phyloP scores from a whole-genome alignment of 1,140 invertebrate genomes.

The Myzus persicae region DNA sequence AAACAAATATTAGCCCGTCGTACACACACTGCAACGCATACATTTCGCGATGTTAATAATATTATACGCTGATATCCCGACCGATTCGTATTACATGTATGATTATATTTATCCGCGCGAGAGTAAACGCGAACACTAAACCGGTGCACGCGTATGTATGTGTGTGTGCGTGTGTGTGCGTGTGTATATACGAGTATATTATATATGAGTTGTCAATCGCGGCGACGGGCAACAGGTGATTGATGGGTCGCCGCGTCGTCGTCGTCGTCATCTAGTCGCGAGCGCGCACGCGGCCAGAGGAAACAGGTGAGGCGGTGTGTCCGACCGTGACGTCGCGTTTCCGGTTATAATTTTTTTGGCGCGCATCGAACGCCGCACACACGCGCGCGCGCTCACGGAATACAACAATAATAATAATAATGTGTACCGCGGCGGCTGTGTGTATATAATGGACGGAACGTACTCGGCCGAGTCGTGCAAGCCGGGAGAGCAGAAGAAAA shows the following conservation, averaged over 20 bases:
- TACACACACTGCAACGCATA: background rate
- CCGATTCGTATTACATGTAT: background rate
- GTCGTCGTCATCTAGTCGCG: background rate
- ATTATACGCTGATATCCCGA: background rate
- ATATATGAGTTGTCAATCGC: conserved; percentile 23
- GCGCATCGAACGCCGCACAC: background rate
- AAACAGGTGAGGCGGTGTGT: background rate
- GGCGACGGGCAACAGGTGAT: conserved; percentile 1
- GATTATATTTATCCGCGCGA: background rate
- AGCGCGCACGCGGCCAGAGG: background rate
- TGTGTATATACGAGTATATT: background rate
- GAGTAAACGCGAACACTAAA: background rate
- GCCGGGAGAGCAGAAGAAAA: background rate
- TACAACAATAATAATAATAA: background rate
- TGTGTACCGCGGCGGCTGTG: conserved; percentile 2
- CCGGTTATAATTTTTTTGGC: conserved; percentile 43
- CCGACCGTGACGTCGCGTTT: conserved; percentile 52
- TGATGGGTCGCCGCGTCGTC: conserved; percentile 14
- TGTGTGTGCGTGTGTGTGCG: too few species aligned
- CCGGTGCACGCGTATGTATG: background rate
- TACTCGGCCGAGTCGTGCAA: background rate
- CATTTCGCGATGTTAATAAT: background rate
- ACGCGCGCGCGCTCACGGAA: background rate
- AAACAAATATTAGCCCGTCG: background rate
- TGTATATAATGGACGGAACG: background rate